phyloP scores from a whole-genome alignment of 2,888 invertebrate genomes.

The Spatulosminthurus flaviceps region DNA sequence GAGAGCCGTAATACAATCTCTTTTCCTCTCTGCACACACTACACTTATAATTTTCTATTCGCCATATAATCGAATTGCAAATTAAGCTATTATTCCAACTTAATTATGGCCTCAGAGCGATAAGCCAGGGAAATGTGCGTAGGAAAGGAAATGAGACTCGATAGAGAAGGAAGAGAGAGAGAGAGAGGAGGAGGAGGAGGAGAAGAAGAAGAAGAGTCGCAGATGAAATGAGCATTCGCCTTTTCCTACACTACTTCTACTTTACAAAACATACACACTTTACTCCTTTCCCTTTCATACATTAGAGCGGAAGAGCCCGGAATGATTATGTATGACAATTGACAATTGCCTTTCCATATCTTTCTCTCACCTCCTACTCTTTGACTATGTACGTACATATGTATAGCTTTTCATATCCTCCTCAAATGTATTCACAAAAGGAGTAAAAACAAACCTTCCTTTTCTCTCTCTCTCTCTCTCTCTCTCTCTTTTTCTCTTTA shows the following conservation, averaged over 20 bases:
- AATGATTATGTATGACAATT: neutral
- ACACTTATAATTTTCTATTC: constrained; percentile 54
- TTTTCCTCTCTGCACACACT: constrained; percentile 26
- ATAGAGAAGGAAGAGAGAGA: constrained; percentile 3
- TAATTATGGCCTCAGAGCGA: constrained; percentile 62
- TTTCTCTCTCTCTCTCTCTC: too few species aligned
- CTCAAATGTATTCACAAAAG: too few species aligned
- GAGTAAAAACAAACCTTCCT: too few species aligned
- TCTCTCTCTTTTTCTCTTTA: too few species aligned
- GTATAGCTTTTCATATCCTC: too few species aligned
- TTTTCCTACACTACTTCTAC: neutral
- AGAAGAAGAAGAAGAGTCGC: constrained; percentile 36
- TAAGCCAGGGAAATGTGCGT: constrained; percentile 54
- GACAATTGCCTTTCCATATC: neutral
- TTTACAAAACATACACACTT: neutral
- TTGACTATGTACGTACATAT: too few species aligned
- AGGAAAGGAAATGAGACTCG: constrained; percentile 55
- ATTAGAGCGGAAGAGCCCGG: neutral
- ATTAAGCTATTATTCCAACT: constrained; percentile 64
- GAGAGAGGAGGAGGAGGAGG: constrained; percentile 30
- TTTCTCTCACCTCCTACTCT: constrained; percentile 15
- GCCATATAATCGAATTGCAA: constrained; percentile 63
- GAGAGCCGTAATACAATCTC: constrained; percentile 3
- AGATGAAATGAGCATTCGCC: constrained; percentile 5
- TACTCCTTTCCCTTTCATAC: neutral